A percentile compares a stretch with the other conserved stretches of the same genome.
Conservation (phyloP, 2,113 vertebrate genomes). For the Microcebus jonahi region DNA sequence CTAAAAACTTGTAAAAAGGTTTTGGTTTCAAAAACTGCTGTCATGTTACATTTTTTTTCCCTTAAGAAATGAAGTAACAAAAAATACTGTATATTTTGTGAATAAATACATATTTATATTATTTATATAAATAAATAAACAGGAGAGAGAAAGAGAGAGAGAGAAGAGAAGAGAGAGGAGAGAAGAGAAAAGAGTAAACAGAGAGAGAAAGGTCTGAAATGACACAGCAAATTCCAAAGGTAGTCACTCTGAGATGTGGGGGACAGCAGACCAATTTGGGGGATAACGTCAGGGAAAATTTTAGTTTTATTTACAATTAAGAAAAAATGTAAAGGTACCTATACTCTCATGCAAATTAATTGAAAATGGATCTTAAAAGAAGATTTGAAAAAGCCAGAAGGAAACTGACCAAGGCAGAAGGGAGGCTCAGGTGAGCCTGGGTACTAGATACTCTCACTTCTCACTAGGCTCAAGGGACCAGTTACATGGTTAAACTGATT, state of each 20-base stretch:
- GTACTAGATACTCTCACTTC: background rate
- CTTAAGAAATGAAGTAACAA: background rate
- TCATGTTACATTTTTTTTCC: background rate
- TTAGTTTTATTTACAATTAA: background rate
- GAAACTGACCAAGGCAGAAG: background rate
- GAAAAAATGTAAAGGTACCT: background rate
- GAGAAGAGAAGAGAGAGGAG: too few relatives aligned
- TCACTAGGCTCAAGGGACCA: background rate
- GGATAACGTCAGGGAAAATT: background rate
- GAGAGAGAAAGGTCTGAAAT: background rate
- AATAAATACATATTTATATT: background rate
- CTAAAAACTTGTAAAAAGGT: background rate
- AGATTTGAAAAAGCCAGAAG: background rate
- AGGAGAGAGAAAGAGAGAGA: too few relatives aligned
- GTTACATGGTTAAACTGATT: fast-evolving
- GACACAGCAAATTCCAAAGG: background rate
- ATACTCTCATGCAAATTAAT: background rate
- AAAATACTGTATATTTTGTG: background rate
- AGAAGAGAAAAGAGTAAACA: too few relatives aligned
- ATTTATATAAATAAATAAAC: background rate
- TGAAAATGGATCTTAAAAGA: background rate
- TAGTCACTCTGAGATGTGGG: background rate
- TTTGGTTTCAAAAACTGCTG: background rate
- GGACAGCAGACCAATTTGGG: background rate
- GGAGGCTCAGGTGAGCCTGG: background rate